Base-by-base conservation (phyloP, 2,113 vertebrate genomes). In the Dicentrarchus labrax region DNA sequence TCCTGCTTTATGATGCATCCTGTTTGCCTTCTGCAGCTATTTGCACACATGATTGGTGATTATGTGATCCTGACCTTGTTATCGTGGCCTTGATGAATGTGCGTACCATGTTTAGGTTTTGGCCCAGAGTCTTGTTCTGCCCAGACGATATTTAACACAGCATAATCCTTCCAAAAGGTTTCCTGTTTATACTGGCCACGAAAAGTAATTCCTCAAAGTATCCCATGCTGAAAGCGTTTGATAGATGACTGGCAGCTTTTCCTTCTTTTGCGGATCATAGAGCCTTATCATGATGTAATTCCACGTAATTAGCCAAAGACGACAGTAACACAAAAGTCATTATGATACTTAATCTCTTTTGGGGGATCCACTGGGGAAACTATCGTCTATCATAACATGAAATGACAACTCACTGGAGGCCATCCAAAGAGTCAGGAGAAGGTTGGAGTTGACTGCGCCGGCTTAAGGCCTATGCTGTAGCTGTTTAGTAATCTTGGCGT, bases 291-390 rank as follows among this genome's bases (percentile, higher is more conserved):
- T 93, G 91, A 94, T 94, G 92, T 94, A 93, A 94, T 92, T 72
- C 88, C 45, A 39, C 30, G 86, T 90, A 95, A 95, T 95, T 94
- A 94, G 74, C 84, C 80, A 80, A 84, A 88, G 86, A 93, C 88
- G 91, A 93, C 91, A 90, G 88, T 78, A 91, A 89, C 88, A 89
- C 83, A 85, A 91, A 93, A 90, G 78, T 80, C 85, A 88, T 92
- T 90, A 88, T 84, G 85, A 73, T 65, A 67, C 90, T 84, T 89
- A 91, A 94, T 94, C 89, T 91, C 72, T 90, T 91, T 89, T 85
- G 71, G 76, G 78, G 80, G 78, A 88, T 85, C 81, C 88, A 68
- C 83, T 19, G 4, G 78, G 83, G 65, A 78, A 74, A 61, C 30
- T 2, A 65, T 90, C 86, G 57, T 88, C 76, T 78, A 80, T 91